Conservation (phyloP, 2,888 invertebrate genomes). For the Urechis unicinctus region DNA sequence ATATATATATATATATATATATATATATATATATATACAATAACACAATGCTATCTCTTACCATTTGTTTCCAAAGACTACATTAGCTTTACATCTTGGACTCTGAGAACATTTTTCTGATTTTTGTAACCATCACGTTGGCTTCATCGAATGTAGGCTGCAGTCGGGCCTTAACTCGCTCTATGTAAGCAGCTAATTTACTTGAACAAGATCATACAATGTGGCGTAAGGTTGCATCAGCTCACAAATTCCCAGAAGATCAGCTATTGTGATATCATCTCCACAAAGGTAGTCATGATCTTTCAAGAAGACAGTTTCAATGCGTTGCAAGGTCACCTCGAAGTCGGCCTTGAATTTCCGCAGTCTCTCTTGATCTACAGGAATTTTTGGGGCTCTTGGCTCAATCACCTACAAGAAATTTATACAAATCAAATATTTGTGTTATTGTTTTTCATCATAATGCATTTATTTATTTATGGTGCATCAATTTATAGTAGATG, state of each 20-base stretch:
- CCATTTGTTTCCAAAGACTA: background rate
- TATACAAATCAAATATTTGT: too few species aligned
- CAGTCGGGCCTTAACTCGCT: constrained; percentile 26
- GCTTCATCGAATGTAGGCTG: constrained; percentile 17
- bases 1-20: constrained; percentile 3
- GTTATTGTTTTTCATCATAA: too few species aligned
- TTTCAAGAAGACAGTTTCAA: constrained; percentile 36
- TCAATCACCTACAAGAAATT: constrained; percentile 40
- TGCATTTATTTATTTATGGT: too few species aligned
- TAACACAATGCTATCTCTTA: background rate
- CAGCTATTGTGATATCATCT: constrained; percentile 38
- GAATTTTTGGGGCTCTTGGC: constrained; percentile 27
- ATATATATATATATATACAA: background rate
- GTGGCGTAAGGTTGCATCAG: constrained; percentile 36
- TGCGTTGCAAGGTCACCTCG: constrained; percentile 10
- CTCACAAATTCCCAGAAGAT: constrained; percentile 40
- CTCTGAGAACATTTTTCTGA: background rate
- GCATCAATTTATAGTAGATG: too few species aligned
- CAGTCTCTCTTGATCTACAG: constrained; percentile 30
- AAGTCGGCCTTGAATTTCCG: constrained; percentile 21
- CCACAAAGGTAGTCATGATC: constrained; percentile 32
- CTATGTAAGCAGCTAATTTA: constrained; percentile 33
- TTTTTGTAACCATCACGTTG: background rate
- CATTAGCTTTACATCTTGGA: too few species aligned
- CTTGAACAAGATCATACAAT: constrained; percentile 30